Evolutionary conservation across 2,113 vertebrate genomes (phyloP).

Genomic region (Hippolais icterina): DNA sequence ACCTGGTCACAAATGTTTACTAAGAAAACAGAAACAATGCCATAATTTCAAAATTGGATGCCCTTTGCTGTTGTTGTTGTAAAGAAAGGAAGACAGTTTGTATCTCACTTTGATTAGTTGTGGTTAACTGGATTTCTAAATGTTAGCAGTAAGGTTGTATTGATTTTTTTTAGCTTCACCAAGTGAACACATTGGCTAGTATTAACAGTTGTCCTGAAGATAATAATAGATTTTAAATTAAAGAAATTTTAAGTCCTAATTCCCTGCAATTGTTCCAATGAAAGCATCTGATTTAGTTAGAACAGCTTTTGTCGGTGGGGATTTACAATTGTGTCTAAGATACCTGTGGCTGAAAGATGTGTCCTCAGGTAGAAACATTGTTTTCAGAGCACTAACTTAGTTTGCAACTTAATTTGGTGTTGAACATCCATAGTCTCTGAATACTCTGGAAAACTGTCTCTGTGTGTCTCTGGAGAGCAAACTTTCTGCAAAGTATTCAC

Average conservation of each 20-base stretch:
- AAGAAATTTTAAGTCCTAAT: not conserved
- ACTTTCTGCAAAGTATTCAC: not conserved
- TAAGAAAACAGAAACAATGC: not conserved
- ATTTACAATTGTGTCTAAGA: not conserved
- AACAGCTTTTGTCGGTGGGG: not conserved
- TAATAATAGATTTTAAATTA: not conserved
- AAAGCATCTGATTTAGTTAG: not conserved
- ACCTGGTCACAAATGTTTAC: not conserved
- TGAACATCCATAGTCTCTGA: not conserved
- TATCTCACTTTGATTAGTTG: not conserved
- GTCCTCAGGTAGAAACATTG: not conserved
- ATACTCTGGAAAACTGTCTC: not conserved
- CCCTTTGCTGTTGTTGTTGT: not conserved
- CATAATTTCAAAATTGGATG: not conserved
- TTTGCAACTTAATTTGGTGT: not conserved
- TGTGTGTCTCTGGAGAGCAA: accelerated
- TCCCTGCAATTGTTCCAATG: not conserved
- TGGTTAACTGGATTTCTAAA: not conserved
- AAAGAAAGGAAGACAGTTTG: not conserved
- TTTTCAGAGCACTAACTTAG: not conserved
- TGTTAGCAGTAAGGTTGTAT: not conserved
- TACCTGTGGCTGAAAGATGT: not conserved
- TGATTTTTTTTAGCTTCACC: not conserved
- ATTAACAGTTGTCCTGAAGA: not conserved
- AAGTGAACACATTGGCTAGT: not conserved